phyloP scores from a whole-genome alignment of 2,888 invertebrate genomes.

The Latrodectus hesperus region DNA sequence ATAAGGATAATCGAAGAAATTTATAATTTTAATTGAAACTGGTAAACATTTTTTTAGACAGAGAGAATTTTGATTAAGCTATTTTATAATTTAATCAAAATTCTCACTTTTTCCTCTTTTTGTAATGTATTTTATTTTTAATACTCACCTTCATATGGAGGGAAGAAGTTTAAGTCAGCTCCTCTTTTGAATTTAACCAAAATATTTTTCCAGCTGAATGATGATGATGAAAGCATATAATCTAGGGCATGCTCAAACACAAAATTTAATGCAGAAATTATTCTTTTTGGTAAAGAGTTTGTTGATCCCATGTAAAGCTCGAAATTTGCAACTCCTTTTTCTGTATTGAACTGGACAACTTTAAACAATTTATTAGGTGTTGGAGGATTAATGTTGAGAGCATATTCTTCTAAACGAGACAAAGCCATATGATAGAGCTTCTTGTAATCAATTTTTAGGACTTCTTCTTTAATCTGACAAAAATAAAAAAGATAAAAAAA shows the following conservation, averaged over 20 bases:
- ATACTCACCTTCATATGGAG: constrained; percentile 54
- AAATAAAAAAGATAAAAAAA: neutral
- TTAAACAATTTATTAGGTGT: neutral
- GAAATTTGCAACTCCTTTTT: constrained; percentile 28
- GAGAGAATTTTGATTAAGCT: no score
- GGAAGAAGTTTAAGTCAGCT: constrained; percentile 51
- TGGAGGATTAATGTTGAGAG: constrained; percentile 24
- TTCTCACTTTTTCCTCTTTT: no score
- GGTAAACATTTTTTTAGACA: no score
- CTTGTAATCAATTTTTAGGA: constrained; percentile 17
- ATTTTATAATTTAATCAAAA: no score
- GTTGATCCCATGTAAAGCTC: constrained; percentile 18
- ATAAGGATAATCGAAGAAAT: no score
- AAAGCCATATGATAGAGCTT: constrained; percentile 3
- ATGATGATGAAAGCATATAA: neutral
- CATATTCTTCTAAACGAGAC: constrained; percentile 29
- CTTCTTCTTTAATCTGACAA: neutral
- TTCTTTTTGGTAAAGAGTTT: neutral
- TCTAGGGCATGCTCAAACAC: neutral
- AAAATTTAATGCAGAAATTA: neutral
- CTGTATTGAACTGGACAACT: constrained; percentile 21
- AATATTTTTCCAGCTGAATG: constrained; percentile 30
- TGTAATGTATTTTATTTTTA: neutral
- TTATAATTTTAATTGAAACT: no score
- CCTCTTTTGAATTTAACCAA: constrained; percentile 44